Conservation (phyloP, 2,113 vertebrate genomes). For the Cynocephalus volans region DNA sequence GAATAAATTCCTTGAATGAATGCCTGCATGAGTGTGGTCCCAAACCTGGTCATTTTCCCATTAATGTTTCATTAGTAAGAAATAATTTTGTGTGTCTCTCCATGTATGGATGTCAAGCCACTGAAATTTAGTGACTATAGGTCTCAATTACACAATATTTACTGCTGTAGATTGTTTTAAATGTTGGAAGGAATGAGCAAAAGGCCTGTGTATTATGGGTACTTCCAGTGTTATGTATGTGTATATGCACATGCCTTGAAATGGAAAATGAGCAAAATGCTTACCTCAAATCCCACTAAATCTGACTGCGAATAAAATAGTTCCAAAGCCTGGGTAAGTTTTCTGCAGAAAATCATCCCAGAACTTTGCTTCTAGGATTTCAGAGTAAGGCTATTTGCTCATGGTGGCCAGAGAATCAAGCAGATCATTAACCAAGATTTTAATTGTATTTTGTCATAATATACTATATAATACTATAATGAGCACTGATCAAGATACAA, state of each 20-base stretch:
- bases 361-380: neutral
- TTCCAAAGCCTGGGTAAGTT: neutral
- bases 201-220: neutral
- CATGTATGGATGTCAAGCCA: neutral
- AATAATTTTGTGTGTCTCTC: neutral
- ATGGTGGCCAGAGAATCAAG: neutral
- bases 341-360: neutral
- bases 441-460: neutral
- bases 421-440: neutral
- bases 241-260: neutral
- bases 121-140: neutral
- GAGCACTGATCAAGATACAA: neutral
- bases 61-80: neutral
- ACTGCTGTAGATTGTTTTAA: neutral
- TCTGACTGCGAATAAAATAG: neutral
- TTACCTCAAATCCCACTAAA: neutral
- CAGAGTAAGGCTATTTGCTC: neutral
- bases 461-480: neutral
- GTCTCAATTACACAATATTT: neutral
- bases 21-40: neutral
- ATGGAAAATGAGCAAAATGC: neutral
- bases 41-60: neutral
- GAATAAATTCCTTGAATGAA: neutral
- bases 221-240: neutral
- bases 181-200: neutral